Base-by-base conservation (phyloP, 1,140 invertebrate species). In the Dinoponera quadriceps region DNA sequence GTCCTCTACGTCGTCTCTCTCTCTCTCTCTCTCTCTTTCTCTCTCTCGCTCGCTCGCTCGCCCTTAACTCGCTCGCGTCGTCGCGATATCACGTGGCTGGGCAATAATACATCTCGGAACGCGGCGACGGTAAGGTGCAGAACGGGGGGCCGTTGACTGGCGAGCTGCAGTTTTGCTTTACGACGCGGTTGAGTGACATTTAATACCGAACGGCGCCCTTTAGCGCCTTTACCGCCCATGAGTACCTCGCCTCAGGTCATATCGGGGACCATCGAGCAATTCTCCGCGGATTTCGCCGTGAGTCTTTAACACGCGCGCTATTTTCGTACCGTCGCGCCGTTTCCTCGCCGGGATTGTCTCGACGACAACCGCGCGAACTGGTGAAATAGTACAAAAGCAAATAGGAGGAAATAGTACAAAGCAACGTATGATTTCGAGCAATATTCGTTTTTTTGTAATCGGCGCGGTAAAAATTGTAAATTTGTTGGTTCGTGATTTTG, bases 151-250 rank as follows among this genome's bases (percentile, higher is more conserved):
- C 91, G 88, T 89, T 89, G 89, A 91, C 91, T 89, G 80, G 88
- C 87, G 86, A 72, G 86, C 88, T 86, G 87, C 85, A 92, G 90
- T 90, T 91, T 92, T 92, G 90, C 89, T 92, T 92, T 92, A 92
- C 91, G 92, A 89, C 80, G 82, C 88, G 86, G 66, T 71, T 90
- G 91, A 92, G 89, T 90, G 91, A 92, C 92, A 89, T 91, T 92
- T 92, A 92, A 90, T 92, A 84, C 85, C 77, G 85, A 60, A 89
- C 86, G 88, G 81, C 86, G 83, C 85, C 90, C 90, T 92, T 92
- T 91, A 87, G 86, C 85, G 74, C 73, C 88, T 88, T 84, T 88
- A 89, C 86, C 88, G 85, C 84, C 87, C 87, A 25, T 77, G 77
- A 82, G 62, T 66, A 48, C 33, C 71, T 63, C 57, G 59, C 68